Evolutionary conservation across 2,113 vertebrate genomes (phyloP), one percentile per base, ranked within the genome.

Genomic region (Paradoxurus hermaphroditus): DNA sequence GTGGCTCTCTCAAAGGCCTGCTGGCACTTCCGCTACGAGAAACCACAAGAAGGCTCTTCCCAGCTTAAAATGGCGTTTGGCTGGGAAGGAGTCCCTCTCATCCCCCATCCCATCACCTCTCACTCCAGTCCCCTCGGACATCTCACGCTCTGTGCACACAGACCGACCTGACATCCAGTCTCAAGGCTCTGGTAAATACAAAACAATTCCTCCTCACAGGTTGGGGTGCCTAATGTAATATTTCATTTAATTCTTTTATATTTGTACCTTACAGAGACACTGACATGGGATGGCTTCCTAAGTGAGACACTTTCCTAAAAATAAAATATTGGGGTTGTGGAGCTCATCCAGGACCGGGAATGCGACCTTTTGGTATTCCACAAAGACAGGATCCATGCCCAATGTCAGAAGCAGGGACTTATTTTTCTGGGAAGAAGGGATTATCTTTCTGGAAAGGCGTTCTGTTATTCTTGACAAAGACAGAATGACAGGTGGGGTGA

Each of bases 211-310:
- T 95, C 91, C 25, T 82, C 90, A 79, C 13, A 79, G 25, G 9
- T 16, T 63, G 36, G 4, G 23, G 19, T 82, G 9, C n/a, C 77
- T n/a, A 91, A 97, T 39, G 3, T 39, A 88, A 31, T 73, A 82
- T 72, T 94, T 96, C 39, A 83, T 95, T 95, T 82, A 96, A 97
- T 72, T 83, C 29, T 78, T 82, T 94, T 79, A 41, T 56, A 62
- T 86, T 88, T 94, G 79, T 72, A 73, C 31, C n/a, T 88, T 83
- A 36, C 41, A 34, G 89, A 73, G 62, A 95, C 72, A 73, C 4
- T 51, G 67, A 49, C 34, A 44, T 65, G 56, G 29, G 56, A 39
- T 91, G 46, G 70, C 49, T 90, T 83, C 85, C 63, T 86, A 93
- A 93, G 34, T 12, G 53, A 89, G 51, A 90, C 29, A 36, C 51